Percentiles rank a stretch among this genome's conserved stretches.
Conservation (phyloP, 2,113 vertebrate genomes). For the Phoxinus phoxinus region DNA sequence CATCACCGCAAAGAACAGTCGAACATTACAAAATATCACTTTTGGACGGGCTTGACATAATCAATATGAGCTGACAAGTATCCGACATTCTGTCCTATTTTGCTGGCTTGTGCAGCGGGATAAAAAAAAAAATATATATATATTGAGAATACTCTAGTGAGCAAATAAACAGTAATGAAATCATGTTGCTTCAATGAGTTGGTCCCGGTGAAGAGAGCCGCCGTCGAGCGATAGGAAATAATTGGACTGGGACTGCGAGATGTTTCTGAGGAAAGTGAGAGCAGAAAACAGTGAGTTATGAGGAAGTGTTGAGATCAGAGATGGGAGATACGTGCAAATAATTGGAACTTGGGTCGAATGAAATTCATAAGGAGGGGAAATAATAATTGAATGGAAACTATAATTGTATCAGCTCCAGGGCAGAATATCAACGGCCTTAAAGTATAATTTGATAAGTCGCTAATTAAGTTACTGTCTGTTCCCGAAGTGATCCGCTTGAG, state of each 20-base stretch:
- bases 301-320: constrained; percentile 66
- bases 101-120: constrained; percentile 26
- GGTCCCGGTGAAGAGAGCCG: constrained; percentile 42
- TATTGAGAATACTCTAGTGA: constrained; percentile 43
- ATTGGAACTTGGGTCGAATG: constrained; percentile 65
- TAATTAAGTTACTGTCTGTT: constrained; percentile 74
- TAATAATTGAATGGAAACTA: constrained; percentile 64
- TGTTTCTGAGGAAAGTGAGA: constrained; percentile 39
- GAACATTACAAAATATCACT: not conserved
- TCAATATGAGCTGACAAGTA: constrained; percentile 49
- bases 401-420: constrained; percentile 74
- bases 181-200: constrained; percentile 56
- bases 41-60: constrained; percentile 46
- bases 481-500: constrained; percentile 64
- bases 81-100: constrained; percentile 8
- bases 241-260: constrained; percentile 59
- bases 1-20: not conserved
- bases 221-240: constrained; percentile 58
- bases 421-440: constrained; percentile 72
- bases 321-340: constrained; percentile 66
- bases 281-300: constrained; percentile 38
- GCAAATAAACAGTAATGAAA: constrained; percentile 61
- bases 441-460: constrained; percentile 73
- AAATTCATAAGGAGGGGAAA: constrained; percentile 52
- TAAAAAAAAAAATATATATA: constrained; percentile 34